Evolutionary conservation across 2,113 vertebrate species (phyloP).

Genomic region (Lamprotornis superbus): DNA sequence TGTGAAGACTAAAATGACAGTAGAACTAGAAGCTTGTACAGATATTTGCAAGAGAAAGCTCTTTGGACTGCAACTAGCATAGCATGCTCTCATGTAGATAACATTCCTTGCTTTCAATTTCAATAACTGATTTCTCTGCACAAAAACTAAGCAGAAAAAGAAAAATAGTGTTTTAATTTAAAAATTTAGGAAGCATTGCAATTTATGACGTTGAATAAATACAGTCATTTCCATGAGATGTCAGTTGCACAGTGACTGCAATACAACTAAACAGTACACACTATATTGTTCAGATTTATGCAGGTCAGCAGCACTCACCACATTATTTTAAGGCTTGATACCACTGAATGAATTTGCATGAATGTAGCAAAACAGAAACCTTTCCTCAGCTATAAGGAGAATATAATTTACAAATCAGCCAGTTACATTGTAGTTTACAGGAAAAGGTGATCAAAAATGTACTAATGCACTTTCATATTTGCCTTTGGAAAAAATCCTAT

Average conservation of each 20-base stretch:
- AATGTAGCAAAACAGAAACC: background rate
- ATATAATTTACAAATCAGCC: background rate
- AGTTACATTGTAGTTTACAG: background rate
- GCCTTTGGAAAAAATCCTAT: background rate
- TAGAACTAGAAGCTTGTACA: background rate
- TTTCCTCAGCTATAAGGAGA: background rate
- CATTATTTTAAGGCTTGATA: background rate
- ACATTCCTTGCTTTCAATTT: background rate
- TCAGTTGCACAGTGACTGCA: background rate
- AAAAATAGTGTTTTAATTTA: background rate
- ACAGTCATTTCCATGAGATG: background rate
- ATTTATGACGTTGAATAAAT: background rate
- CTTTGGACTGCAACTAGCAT: background rate
- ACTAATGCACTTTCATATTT: background rate
- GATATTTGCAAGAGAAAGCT: background rate
- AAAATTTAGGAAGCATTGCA: background rate
- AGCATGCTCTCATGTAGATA: background rate
- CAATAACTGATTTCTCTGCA: background rate
- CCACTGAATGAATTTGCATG: background rate
- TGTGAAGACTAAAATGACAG: background rate
- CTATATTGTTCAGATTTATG: background rate
- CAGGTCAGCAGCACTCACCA: background rate
- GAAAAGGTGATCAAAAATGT: background rate
- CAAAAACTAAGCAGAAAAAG: background rate
- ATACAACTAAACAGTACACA: background rate